These are phyloP conservation scores for Oxygymnocypris stewartii DNA, from an alignment of 2,113 vertebrate genomes.

Conservation along the genomic window DNA sequence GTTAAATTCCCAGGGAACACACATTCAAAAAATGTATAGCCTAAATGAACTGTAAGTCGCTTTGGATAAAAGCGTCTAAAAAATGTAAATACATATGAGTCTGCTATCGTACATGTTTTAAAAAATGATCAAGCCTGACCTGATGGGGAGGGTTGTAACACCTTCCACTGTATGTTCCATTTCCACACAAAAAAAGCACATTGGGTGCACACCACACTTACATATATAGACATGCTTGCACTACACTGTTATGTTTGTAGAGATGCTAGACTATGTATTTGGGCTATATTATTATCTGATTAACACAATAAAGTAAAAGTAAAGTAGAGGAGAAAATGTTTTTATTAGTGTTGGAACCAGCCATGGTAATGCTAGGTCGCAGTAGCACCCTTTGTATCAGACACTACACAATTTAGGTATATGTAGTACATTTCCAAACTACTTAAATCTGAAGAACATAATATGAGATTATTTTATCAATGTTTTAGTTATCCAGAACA, in stretches of 20 bases:
- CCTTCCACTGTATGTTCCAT: not conserved
- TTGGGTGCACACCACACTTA: not conserved
- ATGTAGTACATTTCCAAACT: not conserved
- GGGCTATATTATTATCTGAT: not conserved
- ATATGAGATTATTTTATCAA: not conserved
- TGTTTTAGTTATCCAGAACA: not conserved
- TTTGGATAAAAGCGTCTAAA: too few relatives aligned
- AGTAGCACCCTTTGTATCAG: not conserved
- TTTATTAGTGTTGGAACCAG: too few relatives aligned
- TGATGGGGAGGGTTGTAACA: not conserved
- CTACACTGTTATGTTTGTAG: not conserved
- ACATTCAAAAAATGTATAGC: too few relatives aligned
- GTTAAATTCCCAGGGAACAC: too few relatives aligned
- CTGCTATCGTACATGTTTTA: not conserved
- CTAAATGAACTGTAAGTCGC: too few relatives aligned
- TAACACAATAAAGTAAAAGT: not conserved
- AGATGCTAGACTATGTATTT: not conserved
- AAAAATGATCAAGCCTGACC: not conserved
- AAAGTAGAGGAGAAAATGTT: not conserved
- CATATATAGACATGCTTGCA: not conserved
- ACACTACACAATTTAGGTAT: not conserved
- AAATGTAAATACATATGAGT: too few relatives aligned
- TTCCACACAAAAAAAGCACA: too few relatives aligned
- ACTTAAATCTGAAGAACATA: not conserved
- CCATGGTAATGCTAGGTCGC: not conserved